Base-by-base conservation (phyloP, 2,113 vertebrate genomes). In the Nymphicus hollandicus region DNA sequence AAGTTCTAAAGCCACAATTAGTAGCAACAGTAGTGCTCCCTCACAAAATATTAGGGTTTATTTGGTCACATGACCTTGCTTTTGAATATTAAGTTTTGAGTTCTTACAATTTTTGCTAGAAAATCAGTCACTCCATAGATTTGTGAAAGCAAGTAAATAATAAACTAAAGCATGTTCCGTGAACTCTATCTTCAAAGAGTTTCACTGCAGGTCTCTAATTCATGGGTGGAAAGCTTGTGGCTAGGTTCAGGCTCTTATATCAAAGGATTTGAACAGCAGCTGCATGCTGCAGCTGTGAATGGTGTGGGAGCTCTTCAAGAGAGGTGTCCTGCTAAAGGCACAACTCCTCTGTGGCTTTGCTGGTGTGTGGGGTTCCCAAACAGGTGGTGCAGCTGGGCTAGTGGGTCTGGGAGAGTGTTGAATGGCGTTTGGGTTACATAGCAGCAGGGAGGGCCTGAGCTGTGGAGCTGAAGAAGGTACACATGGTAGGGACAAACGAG, bases 401-500 rank as follows among this genome's bases (percentile, higher is more conserved):
- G 31, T 44, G 74, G 52, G 56, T 68, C 46, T 90, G 52, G 72
- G 33, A 28, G 18, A 6, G 18, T 12, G 13, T 2, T 58, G n/a
- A 11, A 47, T 17, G n/a, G 27, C 6, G 3, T 4, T 6, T 6
- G 28, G 29, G 11, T 81, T 33, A 25, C 0, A 0, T 9, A 65
- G 46, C 27, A 77, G 41, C 33, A 68, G 19, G n/a, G n/a, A 46
- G 19, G 13, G 33, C 6, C 28, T 10, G 58, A 77, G 39, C 46
- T 22, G 37, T 3, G 15, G 11, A 29, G 12, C 10, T 24, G 33
- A 58, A 66, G 39, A 41, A 52, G 47, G 47, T 8, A 39, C 7
- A 1, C 6, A 6, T 10, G 14, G 18, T 2, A 25, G 37, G 29
- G 35, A 20, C 22, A 31, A 55, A 20, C 0, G 0, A 33, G 24